phyloP scores from a whole-genome alignment of 2,113 vertebrate species.

The Chrysemys picta region DNA sequence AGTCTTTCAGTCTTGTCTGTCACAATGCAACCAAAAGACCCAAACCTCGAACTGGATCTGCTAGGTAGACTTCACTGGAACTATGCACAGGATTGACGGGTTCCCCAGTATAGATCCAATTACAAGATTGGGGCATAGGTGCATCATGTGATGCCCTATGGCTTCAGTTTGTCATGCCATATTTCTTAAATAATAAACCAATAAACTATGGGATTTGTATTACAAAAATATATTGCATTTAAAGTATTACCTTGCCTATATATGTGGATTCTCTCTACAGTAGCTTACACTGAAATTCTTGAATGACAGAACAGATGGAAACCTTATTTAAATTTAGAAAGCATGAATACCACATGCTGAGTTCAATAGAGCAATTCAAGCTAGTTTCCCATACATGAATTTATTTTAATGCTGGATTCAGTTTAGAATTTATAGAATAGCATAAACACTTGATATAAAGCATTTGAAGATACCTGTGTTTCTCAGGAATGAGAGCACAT shows the following conservation, averaged over 20 bases:
- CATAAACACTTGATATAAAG: constrained; percentile 28
- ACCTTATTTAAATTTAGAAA: constrained; percentile 77
- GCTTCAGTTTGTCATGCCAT: neutral
- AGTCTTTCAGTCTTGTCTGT: neutral
- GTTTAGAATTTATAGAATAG: constrained; percentile 17
- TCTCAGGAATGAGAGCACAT: constrained; percentile 13
- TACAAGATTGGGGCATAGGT: fast-evolving
- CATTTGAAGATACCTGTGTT: constrained; percentile 27
- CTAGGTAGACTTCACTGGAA: neutral
- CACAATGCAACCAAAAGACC: neutral
- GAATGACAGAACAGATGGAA: constrained; percentile 73
- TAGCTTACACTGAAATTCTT: constrained; percentile 37
- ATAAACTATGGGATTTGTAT: neutral
- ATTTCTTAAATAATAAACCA: neutral
- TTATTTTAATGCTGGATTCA: constrained; percentile 53
- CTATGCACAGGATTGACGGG: fast-evolving
- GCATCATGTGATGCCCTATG: too few species aligned
- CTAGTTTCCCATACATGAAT: constrained; percentile 49
- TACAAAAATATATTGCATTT: neutral
- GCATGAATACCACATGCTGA: constrained; percentile 60
- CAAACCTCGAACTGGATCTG: fast-evolving
- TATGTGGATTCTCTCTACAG: neutral
- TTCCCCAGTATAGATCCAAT: neutral
- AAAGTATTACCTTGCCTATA: neutral
- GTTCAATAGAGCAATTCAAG: constrained; percentile 72